Percentiles rank a stretch among this genome's conserved stretches.
These are phyloP conservation scores for Nansenia antarctica DNA, from an alignment of 2,113 vertebrate genomes.

Conservation along the genomic window DNA sequence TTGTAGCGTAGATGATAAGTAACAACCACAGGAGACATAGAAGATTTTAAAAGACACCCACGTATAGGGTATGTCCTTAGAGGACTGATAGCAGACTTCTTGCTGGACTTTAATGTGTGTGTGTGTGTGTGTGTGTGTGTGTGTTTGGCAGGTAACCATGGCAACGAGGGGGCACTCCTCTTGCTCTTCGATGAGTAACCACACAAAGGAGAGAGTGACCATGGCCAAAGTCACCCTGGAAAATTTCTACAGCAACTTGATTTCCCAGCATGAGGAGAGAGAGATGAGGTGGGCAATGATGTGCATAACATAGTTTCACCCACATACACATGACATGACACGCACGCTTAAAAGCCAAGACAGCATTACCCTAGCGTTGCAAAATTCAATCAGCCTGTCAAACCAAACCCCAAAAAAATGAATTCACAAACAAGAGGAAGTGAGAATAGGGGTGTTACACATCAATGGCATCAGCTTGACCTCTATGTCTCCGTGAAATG, in stretches of 20 bases:
- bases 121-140: background rate
- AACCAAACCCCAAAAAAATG: too few relatives aligned
- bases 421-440: background rate
- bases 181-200: constrained; percentile 86
- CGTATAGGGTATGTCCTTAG: too few relatives aligned
- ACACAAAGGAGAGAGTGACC: constrained; percentile 88
- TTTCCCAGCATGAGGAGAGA: constrained; percentile 85
- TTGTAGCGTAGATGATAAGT: background rate
- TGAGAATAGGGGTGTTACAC: background rate
- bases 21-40: background rate
- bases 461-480: background rate
- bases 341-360: too few relatives aligned
- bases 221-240: constrained; percentile 90
- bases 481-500: background rate
- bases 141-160: constrained; percentile 76
- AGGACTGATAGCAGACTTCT: too few relatives aligned
- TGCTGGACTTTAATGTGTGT: background rate
- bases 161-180: constrained; percentile 86
- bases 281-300: constrained; percentile 81
- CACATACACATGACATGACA: background rate
- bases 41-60: background rate
- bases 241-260: constrained; percentile 91
- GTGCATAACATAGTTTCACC: background rate
- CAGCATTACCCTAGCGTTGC: too few relatives aligned
- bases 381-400: too few relatives aligned